Percentiles rank a stretch among this genome's conserved stretches.
Conservation (phyloP, 2,797 vertebrate genomes). For the Channa striata region DNA sequence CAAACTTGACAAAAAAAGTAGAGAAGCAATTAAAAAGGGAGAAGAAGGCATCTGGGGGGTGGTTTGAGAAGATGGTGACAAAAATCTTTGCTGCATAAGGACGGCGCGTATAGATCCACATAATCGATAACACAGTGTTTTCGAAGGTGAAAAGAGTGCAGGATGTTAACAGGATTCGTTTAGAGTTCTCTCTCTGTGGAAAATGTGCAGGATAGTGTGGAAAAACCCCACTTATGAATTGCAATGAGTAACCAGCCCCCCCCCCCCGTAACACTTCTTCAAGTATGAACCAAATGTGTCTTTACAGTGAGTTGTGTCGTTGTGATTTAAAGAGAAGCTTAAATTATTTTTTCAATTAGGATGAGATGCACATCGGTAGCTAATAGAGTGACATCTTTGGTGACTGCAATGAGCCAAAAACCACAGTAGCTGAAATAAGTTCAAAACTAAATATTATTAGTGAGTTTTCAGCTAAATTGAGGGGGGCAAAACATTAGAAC, state of each 20-base stretch:
- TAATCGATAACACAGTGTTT: slow-evolving; percentile 50
- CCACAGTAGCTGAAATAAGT: too few relatives aligned
- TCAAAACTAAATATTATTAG: too few relatives aligned
- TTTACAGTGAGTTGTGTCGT: slow-evolving; percentile 9
- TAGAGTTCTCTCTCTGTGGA: slow-evolving; percentile 41
- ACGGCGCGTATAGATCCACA: slow-evolving; percentile 31
- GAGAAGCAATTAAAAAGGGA: slow-evolving; percentile 44
- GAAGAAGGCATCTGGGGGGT: slow-evolving; percentile 28
- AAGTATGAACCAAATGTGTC: slow-evolving; percentile 25
- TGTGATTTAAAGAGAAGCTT: slow-evolving; percentile 42
- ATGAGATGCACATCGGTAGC: slow-evolving; percentile 49
- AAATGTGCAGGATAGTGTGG: slow-evolving; percentile 13
- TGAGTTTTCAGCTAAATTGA: too few relatives aligned
- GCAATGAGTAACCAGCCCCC: too few relatives aligned
- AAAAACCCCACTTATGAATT: slow-evolving; percentile 15
- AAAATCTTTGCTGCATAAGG: slow-evolving; percentile 35
- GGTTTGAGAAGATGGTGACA: slow-evolving; percentile 30
- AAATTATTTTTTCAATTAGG: slow-evolving; percentile 42
- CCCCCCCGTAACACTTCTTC: slow-evolving; percentile 12
- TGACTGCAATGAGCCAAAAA: slow-evolving; percentile 12
- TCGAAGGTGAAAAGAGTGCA: slow-evolving; percentile 53
- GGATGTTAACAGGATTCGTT: slow-evolving; percentile 43
- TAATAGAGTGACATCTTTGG: slow-evolving; percentile 26
- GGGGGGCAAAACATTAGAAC: too few relatives aligned
- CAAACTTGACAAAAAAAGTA: slow-evolving; percentile 60